phyloP scores from a whole-genome alignment of 2,113 vertebrate genomes.

The Apteryx owenii region DNA sequence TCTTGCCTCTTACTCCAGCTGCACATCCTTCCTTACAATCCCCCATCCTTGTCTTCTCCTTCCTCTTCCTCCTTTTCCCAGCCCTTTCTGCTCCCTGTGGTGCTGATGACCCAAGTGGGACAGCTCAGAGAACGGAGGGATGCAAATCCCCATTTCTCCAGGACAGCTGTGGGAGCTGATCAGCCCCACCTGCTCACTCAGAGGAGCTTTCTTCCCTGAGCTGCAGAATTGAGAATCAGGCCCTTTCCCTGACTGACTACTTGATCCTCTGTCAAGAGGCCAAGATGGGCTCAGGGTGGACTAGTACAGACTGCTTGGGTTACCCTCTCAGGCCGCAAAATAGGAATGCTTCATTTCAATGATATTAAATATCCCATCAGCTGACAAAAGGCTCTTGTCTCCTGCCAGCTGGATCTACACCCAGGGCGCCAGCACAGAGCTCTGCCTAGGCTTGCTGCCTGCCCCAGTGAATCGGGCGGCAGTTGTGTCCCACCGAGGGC shows the following conservation, averaged over 20 bases:
- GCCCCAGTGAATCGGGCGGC: no score
- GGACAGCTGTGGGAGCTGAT: neutral
- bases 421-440: no score
- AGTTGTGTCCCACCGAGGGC: no score
- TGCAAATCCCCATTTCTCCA: neutral
- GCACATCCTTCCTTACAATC: neutral
- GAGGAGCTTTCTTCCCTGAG: neutral
- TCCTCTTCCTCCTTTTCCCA: neutral
- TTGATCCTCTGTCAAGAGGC: neutral
- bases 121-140: neutral
- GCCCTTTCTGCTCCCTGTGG: neutral
- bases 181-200: neutral
- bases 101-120: no score
- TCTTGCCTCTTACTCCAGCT: neutral
- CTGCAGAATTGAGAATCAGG: neutral
- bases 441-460: no score
- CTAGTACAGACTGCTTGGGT: neutral
- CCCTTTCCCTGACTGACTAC: neutral
- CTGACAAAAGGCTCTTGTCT: neutral
- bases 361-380: neutral
- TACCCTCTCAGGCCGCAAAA: neutral
- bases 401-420: neutral
- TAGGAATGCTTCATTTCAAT: neutral
- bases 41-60: neutral
- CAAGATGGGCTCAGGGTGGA: neutral